phyloP scores from a whole-genome alignment of 2,888 invertebrate species.

The Noctuana brunneofusca region DNA sequence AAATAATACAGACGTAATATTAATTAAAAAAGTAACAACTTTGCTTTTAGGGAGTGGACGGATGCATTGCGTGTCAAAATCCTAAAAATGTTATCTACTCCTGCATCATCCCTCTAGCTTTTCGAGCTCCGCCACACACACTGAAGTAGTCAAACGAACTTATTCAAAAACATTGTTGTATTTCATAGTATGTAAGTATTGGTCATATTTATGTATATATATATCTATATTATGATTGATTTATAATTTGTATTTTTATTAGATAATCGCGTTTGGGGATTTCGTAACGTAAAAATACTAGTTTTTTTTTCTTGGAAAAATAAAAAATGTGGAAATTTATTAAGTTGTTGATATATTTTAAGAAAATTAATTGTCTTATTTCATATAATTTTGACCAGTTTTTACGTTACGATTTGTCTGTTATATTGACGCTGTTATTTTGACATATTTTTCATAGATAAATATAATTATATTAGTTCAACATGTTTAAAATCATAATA shows the following conservation, averaged over 20 bases:
- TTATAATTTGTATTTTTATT: slow-evolving; percentile 6
- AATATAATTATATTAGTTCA: not conserved
- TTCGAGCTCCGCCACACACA: not conserved
- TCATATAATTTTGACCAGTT: not conserved
- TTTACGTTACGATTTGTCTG: slow-evolving; percentile 1
- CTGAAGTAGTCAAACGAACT: slow-evolving; percentile 48
- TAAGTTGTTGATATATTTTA: not conserved
- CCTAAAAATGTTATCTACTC: not conserved
- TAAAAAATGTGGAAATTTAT: not conserved
- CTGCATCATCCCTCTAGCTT: slow-evolving; percentile 25
- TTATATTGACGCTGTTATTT: not conserved
- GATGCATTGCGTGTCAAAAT: too few species aligned
- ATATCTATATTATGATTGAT: slow-evolving; percentile 31
- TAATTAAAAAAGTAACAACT: not conserved
- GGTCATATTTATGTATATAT: slow-evolving; percentile 56
- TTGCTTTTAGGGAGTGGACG: not conserved
- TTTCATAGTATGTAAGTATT: slow-evolving; percentile 75
- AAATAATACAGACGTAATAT: not conserved
- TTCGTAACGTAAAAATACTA: slow-evolving; percentile 2
- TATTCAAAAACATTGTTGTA: slow-evolving; percentile 69
- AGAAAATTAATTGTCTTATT: not conserved
- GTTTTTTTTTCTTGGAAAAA: not conserved
- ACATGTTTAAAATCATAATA: not conserved
- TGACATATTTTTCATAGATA: not conserved
- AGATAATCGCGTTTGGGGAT: slow-evolving; percentile 3